Evolutionary conservation across 2,797 vertebrate genomes (phyloP), one percentile per base, ranked within the genome.

Genomic region (Holocentrus rufus): DNA sequence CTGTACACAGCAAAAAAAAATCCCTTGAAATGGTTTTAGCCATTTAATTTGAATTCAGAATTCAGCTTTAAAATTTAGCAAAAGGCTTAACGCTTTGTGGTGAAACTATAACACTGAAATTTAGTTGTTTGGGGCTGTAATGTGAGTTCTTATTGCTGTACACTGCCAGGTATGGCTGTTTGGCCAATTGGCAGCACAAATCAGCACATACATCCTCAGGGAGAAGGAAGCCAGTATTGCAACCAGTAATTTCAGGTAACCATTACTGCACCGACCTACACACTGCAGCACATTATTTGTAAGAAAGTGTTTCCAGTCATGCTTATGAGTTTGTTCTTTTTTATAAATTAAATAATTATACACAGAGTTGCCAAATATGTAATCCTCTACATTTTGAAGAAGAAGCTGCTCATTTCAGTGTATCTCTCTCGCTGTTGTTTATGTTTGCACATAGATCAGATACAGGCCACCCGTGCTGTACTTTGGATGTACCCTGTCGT

Each of bases 401-500:
- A 59, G 13, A 44, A 18, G 2, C 39, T 25, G 14, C 46, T 44
- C 7, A 57, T 57, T 31, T 20, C 47, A 15, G 3, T 36, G 30
- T 8, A 15, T 18, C 20, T n/a, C 17, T 30, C 5, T 31, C 23
- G 30, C 49, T 7, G 14, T 13, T 23, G 60, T 20, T 13, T 60
- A 20, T 20, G 53, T 70, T 22, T 74, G 31, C 55, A 18, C 49
- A n/a, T n/a, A 9, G 68, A 73, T 75, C 69, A 76, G 56, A 73
- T 56, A 49, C 63, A 76, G 72, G 80, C 81, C 71, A n/a, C 18
- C 23, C 62, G 56, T 1, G 50, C 53, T 87, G 77, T 59, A 70
- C 83, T 83, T 81, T 86, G 77, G 74, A 76, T 83, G 85, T 56
- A 81, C 87, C 75, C 78, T 80, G 42, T 86, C 39, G 72, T 77